Evolutionary conservation across 2,888 invertebrate species (phyloP).

Genomic region (Ariolimax columbianus): DNA sequence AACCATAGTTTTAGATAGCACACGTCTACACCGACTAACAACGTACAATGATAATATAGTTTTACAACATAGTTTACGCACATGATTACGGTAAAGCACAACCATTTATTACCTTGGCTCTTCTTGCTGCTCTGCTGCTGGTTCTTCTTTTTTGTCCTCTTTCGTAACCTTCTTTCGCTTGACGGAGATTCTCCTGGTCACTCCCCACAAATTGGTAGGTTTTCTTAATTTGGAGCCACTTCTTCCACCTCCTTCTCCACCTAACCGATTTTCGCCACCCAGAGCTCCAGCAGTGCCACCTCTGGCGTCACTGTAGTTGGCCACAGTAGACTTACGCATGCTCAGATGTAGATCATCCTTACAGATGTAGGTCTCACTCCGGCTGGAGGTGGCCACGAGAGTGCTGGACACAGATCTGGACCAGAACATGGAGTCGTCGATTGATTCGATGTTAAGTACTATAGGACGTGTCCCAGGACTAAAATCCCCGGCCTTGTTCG

Average conservation of each 20-base stretch:
- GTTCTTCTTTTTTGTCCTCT: slow-evolving; percentile 31
- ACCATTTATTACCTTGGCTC: slow-evolving; percentile 22
- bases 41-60: too few species aligned
- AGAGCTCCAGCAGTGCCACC: not conserved
- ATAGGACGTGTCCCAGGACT: slow-evolving; percentile 44
- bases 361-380: slow-evolving; percentile 35
- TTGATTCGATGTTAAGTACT: slow-evolving; percentile 43
- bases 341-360: slow-evolving; percentile 41
- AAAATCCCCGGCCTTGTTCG: slow-evolving; percentile 21
- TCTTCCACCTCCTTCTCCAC: slow-evolving; percentile 2
- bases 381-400: slow-evolving; percentile 27
- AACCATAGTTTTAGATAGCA: too few species aligned
- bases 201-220: slow-evolving; percentile 45
- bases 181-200: slow-evolving; percentile 43
- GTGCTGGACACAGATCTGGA: slow-evolving; percentile 34
- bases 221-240: slow-evolving; percentile 41
- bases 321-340: not conserved
- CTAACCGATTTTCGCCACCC: not conserved
- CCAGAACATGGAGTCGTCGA: slow-evolving; percentile 27
- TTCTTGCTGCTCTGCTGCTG: not conserved
- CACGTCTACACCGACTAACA: too few species aligned
- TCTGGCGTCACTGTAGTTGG: not conserved
- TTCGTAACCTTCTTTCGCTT: slow-evolving; percentile 45
- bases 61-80: not conserved
- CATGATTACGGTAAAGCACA: not conserved